Evolutionary conservation across 2,797 vertebrate genomes (phyloP), one percentile per base, ranked within the genome.

Genomic region (Melanogrammus aeglefinus): DNA sequence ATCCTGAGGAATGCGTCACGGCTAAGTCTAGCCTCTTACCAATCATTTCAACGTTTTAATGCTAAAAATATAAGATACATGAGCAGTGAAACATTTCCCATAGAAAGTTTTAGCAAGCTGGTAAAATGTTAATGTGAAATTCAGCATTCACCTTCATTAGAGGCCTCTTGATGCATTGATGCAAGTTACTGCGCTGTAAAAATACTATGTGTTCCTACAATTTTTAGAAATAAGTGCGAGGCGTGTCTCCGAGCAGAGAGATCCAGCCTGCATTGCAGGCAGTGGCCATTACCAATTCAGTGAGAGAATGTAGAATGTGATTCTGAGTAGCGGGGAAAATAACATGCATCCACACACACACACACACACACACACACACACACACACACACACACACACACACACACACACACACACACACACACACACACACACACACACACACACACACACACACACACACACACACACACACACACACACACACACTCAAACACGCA

Each of bases 211-310:
- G 57, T 63, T 63, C 6, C 57, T 24, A 8, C 57, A 63, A 1
- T 24, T 8, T 24, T 63, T 9, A 24, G 47, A 51, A 51, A 51
- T 51, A 6, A 51, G 44, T 4, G 16, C 14, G 16, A 18, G 57
- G n/a, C 21, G 57, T 63, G 21, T 63, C n/a, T n/a, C 7, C 7
- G 21, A 63, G 57, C 57, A 24, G 57, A 51, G 47, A 51, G 47
- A 21, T 21, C 4, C n/a, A 21, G n/a, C n/a, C 57, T 75, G 69
- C 75, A 39, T 77, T 84, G 81, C 66, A 76, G 76, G 80, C 13
- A 31, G 1, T 7, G 12, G 74, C 78, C 79, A 83, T 90, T 82
- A 88, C 87, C 86, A 78, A 90, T 86, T 80, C 84, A 86, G 69
- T 74, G 35, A 82, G 80, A 87, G 81, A 88, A 84, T 84, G 78